These are phyloP conservation scores for Tetramorium bicarinatum DNA, from an alignment of 2,888 invertebrate genomes.

Conservation along the genomic window DNA sequence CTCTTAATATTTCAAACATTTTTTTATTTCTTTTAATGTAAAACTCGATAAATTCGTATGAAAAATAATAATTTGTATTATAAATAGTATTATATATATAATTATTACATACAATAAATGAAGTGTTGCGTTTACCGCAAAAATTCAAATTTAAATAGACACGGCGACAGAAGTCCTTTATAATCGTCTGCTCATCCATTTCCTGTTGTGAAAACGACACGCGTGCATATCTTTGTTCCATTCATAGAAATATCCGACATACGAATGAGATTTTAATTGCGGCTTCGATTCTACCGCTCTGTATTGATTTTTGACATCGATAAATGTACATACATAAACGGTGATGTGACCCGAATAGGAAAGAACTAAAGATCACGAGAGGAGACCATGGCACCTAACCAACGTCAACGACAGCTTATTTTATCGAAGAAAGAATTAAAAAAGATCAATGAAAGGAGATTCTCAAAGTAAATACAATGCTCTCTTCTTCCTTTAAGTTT, in stretches of 20 bases:
- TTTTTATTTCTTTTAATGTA: not conserved
- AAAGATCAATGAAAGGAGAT: slow-evolving; percentile 80
- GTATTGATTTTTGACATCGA: slow-evolving; percentile 31
- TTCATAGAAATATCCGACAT: not conserved
- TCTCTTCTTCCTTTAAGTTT: slow-evolving; percentile 15
- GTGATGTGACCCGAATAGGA: not conserved
- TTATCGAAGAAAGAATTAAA: slow-evolving; percentile 83
- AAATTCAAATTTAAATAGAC: slow-evolving; percentile 10
- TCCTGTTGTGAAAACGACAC: not conserved
- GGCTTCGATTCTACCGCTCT: not conserved
- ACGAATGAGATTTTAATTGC: slow-evolving; percentile 21
- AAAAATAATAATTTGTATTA: not conserved
- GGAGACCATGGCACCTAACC: slow-evolving; percentile 82
- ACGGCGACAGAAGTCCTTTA: not conserved
- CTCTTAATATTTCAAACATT: not conserved
- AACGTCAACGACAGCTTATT: slow-evolving; percentile 83
- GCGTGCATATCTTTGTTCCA: not conserved
- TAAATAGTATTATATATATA: not conserved
- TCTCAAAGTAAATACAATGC: slow-evolving; percentile 78
- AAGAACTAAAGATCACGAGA: slow-evolving; percentile 12
- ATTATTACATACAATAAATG: not conserved
- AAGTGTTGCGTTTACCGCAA: not conserved
- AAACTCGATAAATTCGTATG: not conserved
- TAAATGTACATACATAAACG: slow-evolving; percentile 1
- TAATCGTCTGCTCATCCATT: not conserved